Conservation (phyloP, 92 coral and sea anemone species). For the Metridium senile region DNA sequence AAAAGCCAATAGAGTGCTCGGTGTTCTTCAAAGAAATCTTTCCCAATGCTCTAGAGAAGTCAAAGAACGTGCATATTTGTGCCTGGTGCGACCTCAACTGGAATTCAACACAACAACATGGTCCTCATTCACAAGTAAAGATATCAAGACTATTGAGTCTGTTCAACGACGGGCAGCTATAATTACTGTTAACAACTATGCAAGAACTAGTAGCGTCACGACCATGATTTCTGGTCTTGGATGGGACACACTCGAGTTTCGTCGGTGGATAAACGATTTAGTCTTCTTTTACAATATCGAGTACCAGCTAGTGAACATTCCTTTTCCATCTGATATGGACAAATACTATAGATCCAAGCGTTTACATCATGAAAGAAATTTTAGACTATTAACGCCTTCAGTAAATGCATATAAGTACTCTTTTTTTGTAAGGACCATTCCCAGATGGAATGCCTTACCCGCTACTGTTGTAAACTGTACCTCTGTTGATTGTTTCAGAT, state of each 20-base stretch:
- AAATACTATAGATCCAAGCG: no score
- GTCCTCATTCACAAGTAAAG: background rate
- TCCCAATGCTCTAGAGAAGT: background rate
- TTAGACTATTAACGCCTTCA: no score
- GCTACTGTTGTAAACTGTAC: no score
- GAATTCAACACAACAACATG: background rate
- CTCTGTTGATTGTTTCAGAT: no score
- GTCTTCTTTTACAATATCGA: background rate
- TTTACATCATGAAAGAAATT: no score
- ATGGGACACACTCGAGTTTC: background rate
- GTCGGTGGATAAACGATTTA: background rate
- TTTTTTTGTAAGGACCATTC: no score
- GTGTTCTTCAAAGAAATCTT: background rate
- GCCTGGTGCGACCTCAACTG: background rate
- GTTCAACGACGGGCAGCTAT: constrained; percentile 7
- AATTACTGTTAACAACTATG: background rate
- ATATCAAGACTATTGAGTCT: background rate
- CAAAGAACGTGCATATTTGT: background rate
- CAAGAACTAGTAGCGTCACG: background rate
- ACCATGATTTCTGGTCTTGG: background rate
- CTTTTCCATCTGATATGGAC: background rate
- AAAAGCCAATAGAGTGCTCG: background rate
- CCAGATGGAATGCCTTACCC: no score
- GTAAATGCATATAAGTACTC: no score
- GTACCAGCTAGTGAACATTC: background rate